Evolutionary conservation across 2,113 vertebrate species (phyloP).

Genomic region (Pelecanus crispus): DNA sequence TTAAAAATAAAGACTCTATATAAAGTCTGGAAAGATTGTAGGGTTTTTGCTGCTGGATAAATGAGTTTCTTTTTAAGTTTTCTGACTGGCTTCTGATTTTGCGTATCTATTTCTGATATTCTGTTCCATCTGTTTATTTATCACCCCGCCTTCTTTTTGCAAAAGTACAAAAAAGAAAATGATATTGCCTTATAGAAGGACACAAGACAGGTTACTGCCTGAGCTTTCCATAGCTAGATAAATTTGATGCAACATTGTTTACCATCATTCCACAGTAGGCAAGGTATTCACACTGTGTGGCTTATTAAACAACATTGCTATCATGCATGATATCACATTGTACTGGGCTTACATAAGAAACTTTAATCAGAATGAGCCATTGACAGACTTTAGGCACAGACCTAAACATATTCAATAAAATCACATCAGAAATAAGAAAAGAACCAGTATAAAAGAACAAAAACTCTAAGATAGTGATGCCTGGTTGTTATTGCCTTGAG

Average conservation of each 20-base stretch:
- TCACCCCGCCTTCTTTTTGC: neutral
- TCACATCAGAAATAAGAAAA: neutral
- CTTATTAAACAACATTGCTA: neutral
- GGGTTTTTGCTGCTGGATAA: neutral
- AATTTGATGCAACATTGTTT: neutral
- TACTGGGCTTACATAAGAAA: neutral
- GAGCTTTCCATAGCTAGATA: neutral
- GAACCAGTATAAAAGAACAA: neutral
- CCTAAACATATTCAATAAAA: neutral
- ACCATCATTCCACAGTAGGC: neutral
- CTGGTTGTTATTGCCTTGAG: neutral
- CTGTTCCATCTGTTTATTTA: neutral
- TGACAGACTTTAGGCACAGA: neutral
- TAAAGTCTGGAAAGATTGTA: neutral
- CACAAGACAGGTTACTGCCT: neutral
- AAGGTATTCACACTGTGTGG: neutral
- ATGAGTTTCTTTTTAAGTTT: slow-evolving; percentile 6
- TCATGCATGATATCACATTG: neutral
- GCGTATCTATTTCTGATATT: neutral
- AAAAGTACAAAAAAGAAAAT: neutral
- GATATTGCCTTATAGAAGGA: neutral
- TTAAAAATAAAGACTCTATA: slow-evolving; percentile 10
- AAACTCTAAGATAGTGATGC: neutral
- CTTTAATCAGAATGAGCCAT: neutral
- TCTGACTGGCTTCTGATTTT: neutral